Conservation (phyloP, 2,113 vertebrate species). For the Trogon surrucura region DNA sequence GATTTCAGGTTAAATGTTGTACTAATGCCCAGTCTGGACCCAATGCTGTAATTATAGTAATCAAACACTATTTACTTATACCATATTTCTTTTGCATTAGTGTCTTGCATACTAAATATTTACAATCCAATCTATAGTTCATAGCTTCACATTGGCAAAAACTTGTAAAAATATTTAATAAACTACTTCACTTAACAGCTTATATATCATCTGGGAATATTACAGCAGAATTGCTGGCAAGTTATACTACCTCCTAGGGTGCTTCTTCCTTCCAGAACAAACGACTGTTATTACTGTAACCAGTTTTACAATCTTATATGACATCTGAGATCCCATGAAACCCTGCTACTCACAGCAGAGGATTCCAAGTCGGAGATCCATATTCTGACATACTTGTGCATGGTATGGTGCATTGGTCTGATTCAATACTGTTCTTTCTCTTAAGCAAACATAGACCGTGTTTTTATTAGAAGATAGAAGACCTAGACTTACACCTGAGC, state of each 20-base stretch:
- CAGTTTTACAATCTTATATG: not conserved
- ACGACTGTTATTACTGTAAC: not conserved
- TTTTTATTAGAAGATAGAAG: not conserved
- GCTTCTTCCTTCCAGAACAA: not conserved
- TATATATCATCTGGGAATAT: not conserved
- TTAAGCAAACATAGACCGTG: not conserved
- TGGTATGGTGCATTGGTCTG: not conserved
- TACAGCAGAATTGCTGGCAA: not conserved
- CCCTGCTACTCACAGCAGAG: fast-evolving
- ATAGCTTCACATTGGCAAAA: not conserved
- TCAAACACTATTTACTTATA: not conserved
- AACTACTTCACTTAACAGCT: not conserved
- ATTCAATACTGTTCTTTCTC: not conserved
- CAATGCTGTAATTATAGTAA: not conserved
- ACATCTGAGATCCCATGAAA: not conserved
- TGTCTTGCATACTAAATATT: slow-evolving; percentile 5
- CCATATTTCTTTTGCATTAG: not conserved
- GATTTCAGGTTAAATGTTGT: not conserved
- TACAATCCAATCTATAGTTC: not conserved
- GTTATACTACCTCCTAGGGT: not conserved
- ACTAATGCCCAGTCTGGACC: not conserved
- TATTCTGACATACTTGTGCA: not conserved
- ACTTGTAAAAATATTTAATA: slow-evolving; percentile 43
- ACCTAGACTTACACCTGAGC: not conserved
- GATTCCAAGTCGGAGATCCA: not conserved